phyloP scores from a whole-genome alignment of 2,113 vertebrate genomes.

The Colinus virginianus region DNA sequence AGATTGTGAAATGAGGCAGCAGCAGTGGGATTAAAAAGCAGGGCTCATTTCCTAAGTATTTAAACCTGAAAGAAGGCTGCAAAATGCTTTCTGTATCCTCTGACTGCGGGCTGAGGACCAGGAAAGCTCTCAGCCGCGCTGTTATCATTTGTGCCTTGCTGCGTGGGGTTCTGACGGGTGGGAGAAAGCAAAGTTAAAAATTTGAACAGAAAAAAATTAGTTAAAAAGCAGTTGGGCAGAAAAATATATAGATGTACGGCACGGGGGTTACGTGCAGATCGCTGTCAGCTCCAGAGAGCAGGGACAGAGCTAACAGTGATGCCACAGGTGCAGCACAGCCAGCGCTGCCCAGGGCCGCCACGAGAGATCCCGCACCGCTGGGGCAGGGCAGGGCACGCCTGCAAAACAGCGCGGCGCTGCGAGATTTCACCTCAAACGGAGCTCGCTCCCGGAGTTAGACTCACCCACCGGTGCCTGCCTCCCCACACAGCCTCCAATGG shows the following conservation, averaged over 20 bases:
- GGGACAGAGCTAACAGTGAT: background rate
- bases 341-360: rapidly evolving
- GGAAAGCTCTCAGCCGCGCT: background rate
- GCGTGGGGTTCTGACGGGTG: background rate
- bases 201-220: background rate
- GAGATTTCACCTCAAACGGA: background rate
- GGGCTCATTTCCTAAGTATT: background rate
- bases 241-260: too few relatives aligned
- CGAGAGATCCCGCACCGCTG: background rate
- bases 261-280: background rate
- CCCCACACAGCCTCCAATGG: background rate
- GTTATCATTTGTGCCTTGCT: background rate
- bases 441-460: background rate
- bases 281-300: background rate
- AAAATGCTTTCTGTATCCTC: background rate
- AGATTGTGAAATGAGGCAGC: background rate
- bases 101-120: background rate
- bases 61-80: background rate
- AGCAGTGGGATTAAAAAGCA: background rate
- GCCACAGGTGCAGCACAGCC: background rate
- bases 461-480: background rate
- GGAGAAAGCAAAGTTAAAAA: background rate
- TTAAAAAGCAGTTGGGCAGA: background rate
- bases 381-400: rapidly evolving
- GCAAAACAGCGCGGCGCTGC: rapidly evolving